These are phyloP conservation scores for Excalfactoria chinensis DNA, from an alignment of 2,113 vertebrate species.

Conservation along the genomic window DNA sequence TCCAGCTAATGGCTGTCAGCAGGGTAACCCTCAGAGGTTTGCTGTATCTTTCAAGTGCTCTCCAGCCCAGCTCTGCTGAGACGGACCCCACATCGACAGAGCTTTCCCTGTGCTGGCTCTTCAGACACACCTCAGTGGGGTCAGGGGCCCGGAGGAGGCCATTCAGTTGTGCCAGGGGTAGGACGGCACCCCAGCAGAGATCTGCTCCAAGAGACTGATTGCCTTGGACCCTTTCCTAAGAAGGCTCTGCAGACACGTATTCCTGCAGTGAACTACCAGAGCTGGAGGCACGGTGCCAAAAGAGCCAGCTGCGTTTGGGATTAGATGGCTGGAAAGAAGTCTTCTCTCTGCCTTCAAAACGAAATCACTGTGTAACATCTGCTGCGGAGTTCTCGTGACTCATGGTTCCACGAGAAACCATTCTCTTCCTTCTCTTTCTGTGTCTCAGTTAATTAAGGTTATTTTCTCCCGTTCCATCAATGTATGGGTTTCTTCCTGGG, in stretches of 20 bases:
- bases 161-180: background rate
- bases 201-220: slow-evolving; percentile 51
- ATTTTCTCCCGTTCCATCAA: slow-evolving; percentile 13
- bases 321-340: slow-evolving; percentile 71
- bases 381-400: slow-evolving; percentile 57
- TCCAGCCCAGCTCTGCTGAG: background rate
- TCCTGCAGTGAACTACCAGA: slow-evolving; percentile 67
- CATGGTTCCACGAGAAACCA: background rate
- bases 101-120: background rate
- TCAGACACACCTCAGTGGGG: background rate
- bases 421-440: slow-evolving; percentile 25
- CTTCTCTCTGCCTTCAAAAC: slow-evolving; percentile 51
- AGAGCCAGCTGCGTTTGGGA: slow-evolving; percentile 66
- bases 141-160: background rate
- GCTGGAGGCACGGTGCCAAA: slow-evolving; percentile 51
- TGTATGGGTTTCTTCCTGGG: background rate
- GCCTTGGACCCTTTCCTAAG: slow-evolving; percentile 63
- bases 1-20: slow-evolving; percentile 18
- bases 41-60: background rate
- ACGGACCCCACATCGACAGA: background rate
- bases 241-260: slow-evolving; percentile 67
- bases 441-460: slow-evolving; percentile 27
- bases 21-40: slow-evolving; percentile 1
- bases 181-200: background rate
- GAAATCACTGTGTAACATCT: slow-evolving; percentile 64